These are phyloP conservation scores for Entomyzon cyanotis DNA, from an alignment of 2,113 vertebrate species.

Conservation along the genomic window DNA sequence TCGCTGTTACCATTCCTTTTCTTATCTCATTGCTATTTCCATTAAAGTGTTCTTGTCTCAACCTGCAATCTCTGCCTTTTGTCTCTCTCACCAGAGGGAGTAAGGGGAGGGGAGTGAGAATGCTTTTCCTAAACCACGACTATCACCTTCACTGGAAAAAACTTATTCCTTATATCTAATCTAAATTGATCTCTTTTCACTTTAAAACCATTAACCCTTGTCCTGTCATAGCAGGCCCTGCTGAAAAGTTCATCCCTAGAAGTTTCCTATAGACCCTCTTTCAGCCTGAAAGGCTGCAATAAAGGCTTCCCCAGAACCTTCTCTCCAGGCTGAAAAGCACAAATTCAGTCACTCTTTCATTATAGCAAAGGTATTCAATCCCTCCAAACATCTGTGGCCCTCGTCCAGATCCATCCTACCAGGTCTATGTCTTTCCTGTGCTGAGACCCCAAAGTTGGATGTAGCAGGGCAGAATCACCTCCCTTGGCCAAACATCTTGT, in stretches of 20 bases:
- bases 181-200: background rate
- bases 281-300: background rate
- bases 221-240: rapidly evolving
- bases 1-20: background rate
- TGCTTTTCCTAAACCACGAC: rapidly evolving
- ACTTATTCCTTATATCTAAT: background rate
- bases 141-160: background rate
- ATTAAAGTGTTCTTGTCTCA: background rate
- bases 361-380: background rate
- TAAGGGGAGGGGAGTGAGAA: background rate
- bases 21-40: background rate
- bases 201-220: background rate
- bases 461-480: background rate
- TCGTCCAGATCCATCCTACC: rapidly evolving
- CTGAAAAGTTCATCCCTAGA: background rate
- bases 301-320: background rate
- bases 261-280: background rate
- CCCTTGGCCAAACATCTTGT: rapidly evolving
- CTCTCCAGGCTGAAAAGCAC: background rate
- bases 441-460: rapidly evolving
- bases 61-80: background rate
- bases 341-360: background rate
- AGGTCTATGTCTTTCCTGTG: background rate
- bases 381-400: too few relatives aligned
- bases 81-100: background rate